Base-by-base conservation (phyloP, 2,113 vertebrate species). In the Prionailurus viverrinus region DNA sequence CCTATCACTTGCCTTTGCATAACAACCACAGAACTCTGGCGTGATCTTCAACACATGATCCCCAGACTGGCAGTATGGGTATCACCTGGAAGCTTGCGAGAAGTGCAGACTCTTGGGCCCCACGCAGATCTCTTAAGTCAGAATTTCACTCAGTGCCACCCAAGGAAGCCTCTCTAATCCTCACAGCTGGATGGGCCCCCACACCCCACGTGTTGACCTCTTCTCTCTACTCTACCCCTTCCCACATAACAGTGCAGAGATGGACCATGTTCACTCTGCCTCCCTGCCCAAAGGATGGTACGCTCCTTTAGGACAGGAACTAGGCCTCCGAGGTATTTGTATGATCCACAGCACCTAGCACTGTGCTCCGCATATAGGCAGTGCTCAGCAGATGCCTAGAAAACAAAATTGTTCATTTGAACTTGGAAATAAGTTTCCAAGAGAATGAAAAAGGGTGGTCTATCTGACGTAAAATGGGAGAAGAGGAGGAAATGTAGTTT, bases 351-450 rank as follows among this genome's bases (percentile, higher is more conserved):
- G 58, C 0, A 0, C 21, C 89, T 19, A 36, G 25, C 1, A 21
- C 41, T 68, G 5, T 25, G 29, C 66, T 73, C 48, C 2, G 2
- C 1, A 0, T 9, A 18, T 2, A 48, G 61, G 61, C 11, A 55
- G 78, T 7, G 55, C 31, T 88, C 74, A 76, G 61, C 29, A 69
- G n/a, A 63, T 2, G 65, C 80, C 91, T 19, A 83, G 69, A 48
- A 29, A 36, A 51, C 3, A 11, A 4, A 39, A 45, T 0, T 19
- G 14, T 41, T 36, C 36, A 81, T n/a, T 14, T 36, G 39, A 88
- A 95, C 48, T 84, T 71, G 41, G 76, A 97, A 97, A 36, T 31
- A 65, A 85, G 27, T 53, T 94, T 80, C 69, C 29, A 51, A 88
- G 65, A 83, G 3, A 92, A 74, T 39, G 5, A 69, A 86, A 85